These are phyloP conservation scores for Plectropomus leopardus DNA, from an alignment of 2,113 vertebrate genomes.

Conservation along the genomic window DNA sequence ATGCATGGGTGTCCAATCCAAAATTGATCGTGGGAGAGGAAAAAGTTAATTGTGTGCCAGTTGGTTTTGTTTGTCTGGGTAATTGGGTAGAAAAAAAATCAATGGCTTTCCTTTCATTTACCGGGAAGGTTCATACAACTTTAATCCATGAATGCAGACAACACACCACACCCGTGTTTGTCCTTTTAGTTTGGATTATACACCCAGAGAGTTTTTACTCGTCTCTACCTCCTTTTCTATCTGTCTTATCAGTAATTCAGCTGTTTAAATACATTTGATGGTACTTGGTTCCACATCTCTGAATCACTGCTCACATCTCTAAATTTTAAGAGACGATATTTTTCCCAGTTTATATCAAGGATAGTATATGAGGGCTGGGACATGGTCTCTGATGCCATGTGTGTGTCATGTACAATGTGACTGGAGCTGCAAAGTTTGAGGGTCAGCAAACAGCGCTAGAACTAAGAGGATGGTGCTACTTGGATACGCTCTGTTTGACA, in stretches of 20 bases:
- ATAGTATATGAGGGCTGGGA: too few species aligned
- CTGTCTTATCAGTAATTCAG: background rate
- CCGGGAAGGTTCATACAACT: conserved; percentile 35
- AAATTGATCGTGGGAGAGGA: conserved; percentile 28
- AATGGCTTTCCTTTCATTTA: conserved; percentile 53
- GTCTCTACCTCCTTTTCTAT: background rate
- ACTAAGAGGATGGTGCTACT: too few species aligned
- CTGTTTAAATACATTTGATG: too few species aligned
- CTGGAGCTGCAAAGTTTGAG: too few species aligned
- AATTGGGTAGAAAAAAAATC: conserved; percentile 72
- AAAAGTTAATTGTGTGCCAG: conserved; percentile 58
- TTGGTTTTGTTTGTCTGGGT: conserved; percentile 72
- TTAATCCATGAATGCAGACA: conserved; percentile 32
- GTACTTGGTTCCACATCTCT: too few species aligned
- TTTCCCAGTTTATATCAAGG: too few species aligned
- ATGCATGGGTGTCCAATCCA: conserved; percentile 25
- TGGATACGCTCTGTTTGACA: too few species aligned
- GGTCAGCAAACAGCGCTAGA: too few species aligned
- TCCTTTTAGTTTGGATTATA: background rate
- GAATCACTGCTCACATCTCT: too few species aligned
- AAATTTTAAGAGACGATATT: too few species aligned
- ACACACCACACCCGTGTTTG: background rate
- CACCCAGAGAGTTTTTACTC: background rate
- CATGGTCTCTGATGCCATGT: too few species aligned
- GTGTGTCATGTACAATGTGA: too few species aligned